A percentile compares a stretch with the other conserved stretches of the same genome.
Conservation (phyloP, 2,113 vertebrate genomes). For the Nasalis larvatus region DNA sequence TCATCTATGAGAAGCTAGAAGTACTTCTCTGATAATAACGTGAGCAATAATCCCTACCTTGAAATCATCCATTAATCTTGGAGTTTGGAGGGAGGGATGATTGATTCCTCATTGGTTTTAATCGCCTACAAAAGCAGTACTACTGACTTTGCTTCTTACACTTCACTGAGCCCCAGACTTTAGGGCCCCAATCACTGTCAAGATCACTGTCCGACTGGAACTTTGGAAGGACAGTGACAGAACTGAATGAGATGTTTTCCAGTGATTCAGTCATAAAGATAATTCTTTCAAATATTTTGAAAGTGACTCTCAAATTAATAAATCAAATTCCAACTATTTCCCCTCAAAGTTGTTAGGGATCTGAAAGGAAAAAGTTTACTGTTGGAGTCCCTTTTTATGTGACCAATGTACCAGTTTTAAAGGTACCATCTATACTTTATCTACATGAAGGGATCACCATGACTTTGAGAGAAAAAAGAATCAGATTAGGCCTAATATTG, state of each 20-base stretch:
- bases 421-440: background rate
- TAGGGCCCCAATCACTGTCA: background rate
- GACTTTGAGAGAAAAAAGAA: background rate
- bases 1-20: background rate
- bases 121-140: background rate
- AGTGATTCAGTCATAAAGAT: background rate
- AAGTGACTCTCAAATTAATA: constrained; percentile 47
- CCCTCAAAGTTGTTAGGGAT: constrained; percentile 4
- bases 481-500: background rate
- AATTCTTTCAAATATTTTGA: constrained; percentile 19
- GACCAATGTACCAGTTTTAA: background rate
- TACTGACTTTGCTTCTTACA: background rate
- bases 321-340: constrained; percentile 18
- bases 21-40: constrained; percentile 4
- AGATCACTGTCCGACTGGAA: background rate
- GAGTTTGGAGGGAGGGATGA: background rate
- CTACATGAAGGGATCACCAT: background rate
- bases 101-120: background rate
- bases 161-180: background rate
- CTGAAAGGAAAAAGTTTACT: background rate
- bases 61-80: background rate
- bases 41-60: constrained; percentile 32
- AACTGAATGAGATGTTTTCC: background rate
- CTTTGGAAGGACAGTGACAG: background rate
- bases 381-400: background rate